Percentiles rank a stretch among this genome's conserved stretches.
These are phyloP conservation scores for Gobiocypris rarus DNA, from an alignment of 2,113 vertebrate genomes.

Conservation along the genomic window DNA sequence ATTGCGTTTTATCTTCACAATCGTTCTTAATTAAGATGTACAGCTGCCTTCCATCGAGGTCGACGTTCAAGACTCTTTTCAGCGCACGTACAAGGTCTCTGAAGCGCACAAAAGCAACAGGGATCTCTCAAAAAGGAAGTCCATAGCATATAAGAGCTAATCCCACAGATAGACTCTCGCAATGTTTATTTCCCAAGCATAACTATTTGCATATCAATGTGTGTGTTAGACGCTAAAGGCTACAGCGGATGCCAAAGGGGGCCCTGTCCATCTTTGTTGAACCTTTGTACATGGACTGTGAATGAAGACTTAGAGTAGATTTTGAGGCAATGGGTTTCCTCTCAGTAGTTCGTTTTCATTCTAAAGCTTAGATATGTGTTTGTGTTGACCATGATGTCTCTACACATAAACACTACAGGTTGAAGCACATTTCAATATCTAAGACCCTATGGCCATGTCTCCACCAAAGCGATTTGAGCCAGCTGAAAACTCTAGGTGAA, in stretches of 20 bases:
- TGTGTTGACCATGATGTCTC: constrained; percentile 5
- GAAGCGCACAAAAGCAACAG: constrained; percentile 45
- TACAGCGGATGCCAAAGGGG: constrained; percentile 38
- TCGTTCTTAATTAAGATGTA: constrained; percentile 64
- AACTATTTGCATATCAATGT: constrained; percentile 78
- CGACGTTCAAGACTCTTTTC: constrained; percentile 55
- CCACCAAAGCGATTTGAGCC: too few relatives aligned
- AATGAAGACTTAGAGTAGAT: constrained; percentile 58
- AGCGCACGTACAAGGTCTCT: constrained; percentile 55
- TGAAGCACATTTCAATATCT: constrained; percentile 21
- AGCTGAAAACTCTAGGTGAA: too few relatives aligned
- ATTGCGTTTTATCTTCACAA: constrained; percentile 51
- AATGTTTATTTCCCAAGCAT: constrained; percentile 64
- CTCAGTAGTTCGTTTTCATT: constrained; percentile 47
- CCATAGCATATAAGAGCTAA: constrained; percentile 62
- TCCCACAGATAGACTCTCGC: constrained; percentile 59
- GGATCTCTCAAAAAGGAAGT: constrained; percentile 55
- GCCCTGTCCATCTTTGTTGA: constrained; percentile 41
- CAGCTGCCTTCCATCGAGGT: constrained; percentile 60
- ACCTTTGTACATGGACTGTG: constrained; percentile 36
- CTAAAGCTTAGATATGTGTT: constrained; percentile 39
- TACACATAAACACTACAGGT: constrained; percentile 18
- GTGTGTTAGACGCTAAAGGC: constrained; percentile 30
- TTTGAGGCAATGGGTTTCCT: constrained; percentile 25
- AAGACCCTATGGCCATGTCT: neutral